A percentile compares a stretch with the other conserved stretches of the same genome.
Evolutionary conservation across 2,113 vertebrate species (phyloP).

Genomic region (Oxyruncus cristatus): DNA sequence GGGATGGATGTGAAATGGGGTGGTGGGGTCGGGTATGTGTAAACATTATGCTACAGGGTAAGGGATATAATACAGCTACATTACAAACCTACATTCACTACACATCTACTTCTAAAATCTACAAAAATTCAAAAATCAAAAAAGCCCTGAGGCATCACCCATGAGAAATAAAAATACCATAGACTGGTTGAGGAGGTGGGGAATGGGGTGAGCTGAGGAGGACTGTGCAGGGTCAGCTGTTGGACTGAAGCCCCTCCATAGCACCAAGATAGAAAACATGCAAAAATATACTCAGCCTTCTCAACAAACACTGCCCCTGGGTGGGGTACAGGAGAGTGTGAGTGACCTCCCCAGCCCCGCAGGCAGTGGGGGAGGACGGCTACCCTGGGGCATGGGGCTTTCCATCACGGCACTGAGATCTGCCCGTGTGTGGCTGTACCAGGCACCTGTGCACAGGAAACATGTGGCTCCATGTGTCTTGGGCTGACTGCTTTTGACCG

Average conservation of each 20-base stretch:
- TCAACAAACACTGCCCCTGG: neutral
- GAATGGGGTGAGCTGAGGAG: neutral
- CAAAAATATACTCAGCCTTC: neutral
- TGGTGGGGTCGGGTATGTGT: too few relatives aligned
- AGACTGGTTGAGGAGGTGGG: neutral
- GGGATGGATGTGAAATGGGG: too few relatives aligned
- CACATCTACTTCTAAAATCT: too few relatives aligned
- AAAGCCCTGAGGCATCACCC: too few relatives aligned
- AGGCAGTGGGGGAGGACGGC: accelerated
- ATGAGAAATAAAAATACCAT: neutral
- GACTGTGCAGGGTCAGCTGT: neutral
- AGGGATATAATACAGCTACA: too few relatives aligned
- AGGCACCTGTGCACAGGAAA: neutral
- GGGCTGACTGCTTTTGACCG: neutral
- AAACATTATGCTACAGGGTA: too few relatives aligned
- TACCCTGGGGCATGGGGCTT: accelerated
- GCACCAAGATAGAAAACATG: neutral
- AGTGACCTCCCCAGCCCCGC: neutral
- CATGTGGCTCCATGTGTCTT: accelerated
- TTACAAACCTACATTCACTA: too few relatives aligned
- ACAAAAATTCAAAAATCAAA: too few relatives aligned
- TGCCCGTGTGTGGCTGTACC: neutral
- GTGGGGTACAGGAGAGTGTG: accelerated
- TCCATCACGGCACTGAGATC: neutral
- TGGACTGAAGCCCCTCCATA: neutral